Base-by-base conservation (phyloP, 2,797 vertebrate species). In the Gambusia yucatana region DNA sequence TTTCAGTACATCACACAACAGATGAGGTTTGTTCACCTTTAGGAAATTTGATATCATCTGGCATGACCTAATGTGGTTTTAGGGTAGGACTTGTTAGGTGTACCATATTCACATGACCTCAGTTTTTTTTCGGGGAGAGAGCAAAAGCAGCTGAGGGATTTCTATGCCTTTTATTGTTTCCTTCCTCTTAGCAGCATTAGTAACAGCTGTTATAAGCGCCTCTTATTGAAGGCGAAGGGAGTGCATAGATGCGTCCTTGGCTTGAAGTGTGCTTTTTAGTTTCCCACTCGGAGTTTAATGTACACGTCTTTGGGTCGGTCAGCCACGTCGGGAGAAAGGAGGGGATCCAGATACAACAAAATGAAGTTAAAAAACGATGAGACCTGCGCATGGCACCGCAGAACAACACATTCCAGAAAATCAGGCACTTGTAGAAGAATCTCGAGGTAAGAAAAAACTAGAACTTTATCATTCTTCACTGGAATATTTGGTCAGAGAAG, bases 371-470 rank as follows among this genome's bases (percentile, higher is more conserved):
- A 83, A 80, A 84, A 77, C 78, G 85, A 89, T 72, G 75, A 85
- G 83, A 88, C 74, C 75, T 22, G 84, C 87, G 78, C 79, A 82
- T 93, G 93, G 92, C 92, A 94, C 92, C 43, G 88, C 88, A 88
- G 90, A 89, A 94, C 85, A 85, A 88, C 82, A 92, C 88, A 89
- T 92, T 93, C 88, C 90, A 92, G 81, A 93, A 71, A 94, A 93
- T 92, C 88, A 96, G 94, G 94, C 94, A 96, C 94, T 96, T 95
- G 89, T 85, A 91, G 90, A 88, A 88, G 80, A 88, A 89, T 88
- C 79, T 92, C 92, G 92, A 94, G 94, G 93, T 94, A 94, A 92
- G 83, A 93, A 84, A 75, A 90, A 82, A 92, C 84, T 75, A 72
- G 57, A 81, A 86, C 76, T 75, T 78, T 79, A 41, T 72, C 47